Percentiles rank a stretch among this genome's conserved stretches.
phyloP scores from a whole-genome alignment of 2,797 vertebrate genomes.

The Melanotaenia nigrans region DNA sequence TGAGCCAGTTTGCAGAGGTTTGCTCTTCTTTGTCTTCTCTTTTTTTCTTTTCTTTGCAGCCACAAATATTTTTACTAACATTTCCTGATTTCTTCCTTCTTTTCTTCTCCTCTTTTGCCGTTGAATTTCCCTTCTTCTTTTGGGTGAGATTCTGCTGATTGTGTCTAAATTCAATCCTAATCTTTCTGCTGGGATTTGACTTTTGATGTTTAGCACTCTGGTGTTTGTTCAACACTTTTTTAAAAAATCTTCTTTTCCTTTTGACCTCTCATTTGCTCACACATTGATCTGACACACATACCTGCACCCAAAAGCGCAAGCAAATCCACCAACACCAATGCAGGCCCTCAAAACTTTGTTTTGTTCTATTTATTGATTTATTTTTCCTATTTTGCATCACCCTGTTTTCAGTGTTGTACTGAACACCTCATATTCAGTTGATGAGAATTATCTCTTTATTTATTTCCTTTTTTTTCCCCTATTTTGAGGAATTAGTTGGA shows the following conservation, averaged over 20 bases:
- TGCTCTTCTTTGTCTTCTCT: slow-evolving; percentile 24
- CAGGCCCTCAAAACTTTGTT: slow-evolving; percentile 11
- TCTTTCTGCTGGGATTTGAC: slow-evolving; percentile 46
- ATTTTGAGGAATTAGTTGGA: slow-evolving; percentile 39
- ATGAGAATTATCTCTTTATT: slow-evolving; percentile 32
- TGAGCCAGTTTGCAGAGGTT: slow-evolving; percentile 76
- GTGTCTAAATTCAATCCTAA: slow-evolving; percentile 45
- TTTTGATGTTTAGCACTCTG: slow-evolving; percentile 11
- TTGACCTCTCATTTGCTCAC: slow-evolving; percentile 22
- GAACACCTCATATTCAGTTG: slow-evolving; percentile 21
- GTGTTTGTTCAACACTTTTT: slow-evolving; percentile 12
- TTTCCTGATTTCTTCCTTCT: slow-evolving; percentile 14
- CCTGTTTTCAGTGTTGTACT: slow-evolving; percentile 24
- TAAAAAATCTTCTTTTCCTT: slow-evolving; percentile 3
- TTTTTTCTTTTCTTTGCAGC: slow-evolving; percentile 2
- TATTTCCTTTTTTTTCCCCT: background rate
- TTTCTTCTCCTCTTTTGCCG: slow-evolving; percentile 11
- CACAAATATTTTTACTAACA: slow-evolving; percentile 45
- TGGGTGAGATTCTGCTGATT: background rate
- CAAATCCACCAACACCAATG: slow-evolving; percentile 21
- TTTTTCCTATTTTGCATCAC: background rate
- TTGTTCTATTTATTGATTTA: background rate
- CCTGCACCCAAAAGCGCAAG: slow-evolving; percentile 6
- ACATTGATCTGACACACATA: slow-evolving; percentile 24
- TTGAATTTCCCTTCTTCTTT: slow-evolving; percentile 10